Percentiles rank a stretch among this genome's conserved stretches.
These are phyloP conservation scores for Ramphastos sulfuratus DNA, from an alignment of 2,113 vertebrate genomes.

Conservation along the genomic window DNA sequence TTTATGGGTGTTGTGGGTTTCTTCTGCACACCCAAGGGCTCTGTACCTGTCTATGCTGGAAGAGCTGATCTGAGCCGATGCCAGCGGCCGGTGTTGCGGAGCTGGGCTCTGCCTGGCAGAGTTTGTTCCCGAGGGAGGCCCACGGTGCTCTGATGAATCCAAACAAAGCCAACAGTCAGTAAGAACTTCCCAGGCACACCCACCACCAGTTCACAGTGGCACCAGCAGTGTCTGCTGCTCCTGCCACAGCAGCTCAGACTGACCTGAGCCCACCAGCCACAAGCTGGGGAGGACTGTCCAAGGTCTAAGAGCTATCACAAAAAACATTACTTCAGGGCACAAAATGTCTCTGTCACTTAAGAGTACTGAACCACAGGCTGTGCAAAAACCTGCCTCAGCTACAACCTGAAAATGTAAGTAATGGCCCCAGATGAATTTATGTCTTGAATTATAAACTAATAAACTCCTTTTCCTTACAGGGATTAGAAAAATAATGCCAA, in stretches of 20 bases:
- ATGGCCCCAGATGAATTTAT: background rate
- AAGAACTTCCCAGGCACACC: background rate
- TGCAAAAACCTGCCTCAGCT: background rate
- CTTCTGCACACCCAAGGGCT: background rate
- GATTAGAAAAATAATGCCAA: background rate
- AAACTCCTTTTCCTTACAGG: background rate
- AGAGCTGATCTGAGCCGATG: slow-evolving; percentile 75
- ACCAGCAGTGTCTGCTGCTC: rapidly evolving
- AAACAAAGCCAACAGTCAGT: background rate
- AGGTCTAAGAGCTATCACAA: background rate
- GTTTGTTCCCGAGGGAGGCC: slow-evolving; percentile 91
- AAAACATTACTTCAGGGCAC: background rate
- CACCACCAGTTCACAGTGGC: rapidly evolving
- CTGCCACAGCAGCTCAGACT: rapidly evolving
- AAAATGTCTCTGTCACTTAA: background rate
- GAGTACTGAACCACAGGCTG: background rate
- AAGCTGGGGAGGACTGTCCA: background rate
- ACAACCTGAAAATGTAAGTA: background rate
- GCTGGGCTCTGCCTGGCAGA: slow-evolving; percentile 94
- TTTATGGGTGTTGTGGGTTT: background rate
- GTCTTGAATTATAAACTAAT: background rate
- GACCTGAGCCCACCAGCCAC: background rate
- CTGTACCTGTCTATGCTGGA: slow-evolving; percentile 66
- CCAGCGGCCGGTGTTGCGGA: slow-evolving; percentile 85
- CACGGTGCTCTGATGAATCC: slow-evolving; percentile 80